phyloP scores from a whole-genome alignment of 2,888 invertebrate genomes.

The Mesorhabditis belari region DNA sequence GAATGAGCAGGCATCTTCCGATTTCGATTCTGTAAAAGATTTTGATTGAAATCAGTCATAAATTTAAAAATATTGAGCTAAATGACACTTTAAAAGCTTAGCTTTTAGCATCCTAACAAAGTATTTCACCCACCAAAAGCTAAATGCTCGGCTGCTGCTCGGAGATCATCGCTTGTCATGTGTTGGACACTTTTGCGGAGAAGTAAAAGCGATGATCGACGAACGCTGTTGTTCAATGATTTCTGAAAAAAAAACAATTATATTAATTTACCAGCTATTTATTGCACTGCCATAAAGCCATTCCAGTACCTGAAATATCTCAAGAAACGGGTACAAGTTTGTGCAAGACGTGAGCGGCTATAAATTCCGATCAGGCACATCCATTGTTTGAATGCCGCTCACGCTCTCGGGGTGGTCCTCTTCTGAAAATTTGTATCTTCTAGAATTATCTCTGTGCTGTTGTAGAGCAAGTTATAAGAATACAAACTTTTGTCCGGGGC shows the following conservation, averaged over 20 bases:
- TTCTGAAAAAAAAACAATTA: slow-evolving; percentile 62
- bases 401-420: no score
- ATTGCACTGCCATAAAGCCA: not conserved
- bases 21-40: not conserved
- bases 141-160: slow-evolving; percentile 8
- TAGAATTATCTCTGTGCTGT: slow-evolving; percentile 6
- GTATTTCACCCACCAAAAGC: no score
- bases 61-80: no score
- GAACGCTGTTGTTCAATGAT: slow-evolving; percentile 35
- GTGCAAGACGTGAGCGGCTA: slow-evolving; percentile 58
- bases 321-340: slow-evolving; percentile 88
- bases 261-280: not conserved
- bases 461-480: slow-evolving; percentile 12
- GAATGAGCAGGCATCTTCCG: not conserved
- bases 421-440: not conserved
- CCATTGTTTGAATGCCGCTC: slow-evolving; percentile 55
- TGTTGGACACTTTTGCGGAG: slow-evolving; percentile 97
- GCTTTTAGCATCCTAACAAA: no score
- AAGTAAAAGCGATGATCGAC: slow-evolving; percentile 64
- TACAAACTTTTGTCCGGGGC: no score
- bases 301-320: slow-evolving; percentile 66
- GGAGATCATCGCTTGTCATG: slow-evolving; percentile 57
- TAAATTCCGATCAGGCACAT: slow-evolving; percentile 64
- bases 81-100: no score
- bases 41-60: slow-evolving; percentile 56